phyloP scores from a whole-genome alignment of 2,797 vertebrate species.

The Crocidura indochinensis region DNA sequence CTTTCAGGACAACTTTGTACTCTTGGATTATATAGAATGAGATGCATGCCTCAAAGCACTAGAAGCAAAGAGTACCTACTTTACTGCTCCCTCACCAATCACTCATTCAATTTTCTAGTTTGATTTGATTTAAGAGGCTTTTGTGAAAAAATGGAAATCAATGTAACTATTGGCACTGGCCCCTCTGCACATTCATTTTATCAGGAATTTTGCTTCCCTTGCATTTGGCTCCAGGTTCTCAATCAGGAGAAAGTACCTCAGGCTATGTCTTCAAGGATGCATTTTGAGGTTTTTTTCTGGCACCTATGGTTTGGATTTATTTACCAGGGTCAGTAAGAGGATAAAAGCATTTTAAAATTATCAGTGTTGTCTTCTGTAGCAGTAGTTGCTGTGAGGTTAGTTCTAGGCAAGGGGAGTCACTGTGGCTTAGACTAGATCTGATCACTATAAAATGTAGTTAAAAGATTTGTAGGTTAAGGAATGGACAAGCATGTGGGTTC shows the following conservation, averaged over 20 bases:
- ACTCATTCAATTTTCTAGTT: conserved; percentile 1
- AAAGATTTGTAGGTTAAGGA: background rate
- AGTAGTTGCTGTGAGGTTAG: background rate
- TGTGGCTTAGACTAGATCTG: background rate
- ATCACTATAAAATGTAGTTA: background rate
- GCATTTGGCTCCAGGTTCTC: background rate
- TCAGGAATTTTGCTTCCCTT: background rate
- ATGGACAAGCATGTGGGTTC: background rate
- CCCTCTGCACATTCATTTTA: background rate
- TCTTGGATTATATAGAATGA: conserved; percentile 13
- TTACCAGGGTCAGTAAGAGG: background rate
- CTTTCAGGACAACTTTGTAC: conserved; percentile 38
- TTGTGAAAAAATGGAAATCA: conserved; percentile 60
- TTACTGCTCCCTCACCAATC: background rate
- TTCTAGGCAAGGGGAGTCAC: background rate
- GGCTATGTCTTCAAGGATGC: background rate
- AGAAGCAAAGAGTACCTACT: background rate
- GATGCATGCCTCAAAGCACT: background rate
- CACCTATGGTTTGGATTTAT: background rate
- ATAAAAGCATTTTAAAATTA: background rate
- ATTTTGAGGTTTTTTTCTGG: conserved; percentile 12
- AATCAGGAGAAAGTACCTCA: background rate
- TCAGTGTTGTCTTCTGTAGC: background rate
- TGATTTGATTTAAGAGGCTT: conserved; percentile 65
- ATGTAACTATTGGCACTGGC: conserved; percentile 34